Evolutionary conservation across 2,888 invertebrate species (phyloP).

Genomic region (Diarsia rubi): DNA sequence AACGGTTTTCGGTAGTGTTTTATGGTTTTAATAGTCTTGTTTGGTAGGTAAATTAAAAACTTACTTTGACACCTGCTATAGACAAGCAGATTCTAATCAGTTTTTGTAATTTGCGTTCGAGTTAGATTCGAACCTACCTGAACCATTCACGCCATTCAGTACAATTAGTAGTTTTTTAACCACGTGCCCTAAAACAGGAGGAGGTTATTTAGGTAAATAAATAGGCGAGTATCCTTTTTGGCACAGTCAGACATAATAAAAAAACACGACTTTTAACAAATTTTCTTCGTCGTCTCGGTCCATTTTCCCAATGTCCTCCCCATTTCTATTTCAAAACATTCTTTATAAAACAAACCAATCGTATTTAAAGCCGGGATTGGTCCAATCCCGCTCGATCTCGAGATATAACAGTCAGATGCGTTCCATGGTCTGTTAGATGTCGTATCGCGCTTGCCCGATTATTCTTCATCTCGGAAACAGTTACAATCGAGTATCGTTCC

Average conservation of each 20-base stretch:
- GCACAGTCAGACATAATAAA: no score
- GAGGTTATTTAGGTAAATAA: background rate
- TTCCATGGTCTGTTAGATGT: slow-evolving; percentile 78
- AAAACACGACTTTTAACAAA: background rate
- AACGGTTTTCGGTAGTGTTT: slow-evolving; percentile 27
- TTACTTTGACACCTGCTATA: background rate
- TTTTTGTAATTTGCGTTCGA: background rate
- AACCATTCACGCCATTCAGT: background rate
- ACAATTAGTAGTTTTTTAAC: background rate
- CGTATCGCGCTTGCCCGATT: slow-evolving; percentile 84
- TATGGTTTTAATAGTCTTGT: slow-evolving; percentile 14
- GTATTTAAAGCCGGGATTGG: slow-evolving; percentile 3
- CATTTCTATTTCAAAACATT: slow-evolving; percentile 14
- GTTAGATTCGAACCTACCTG: background rate
- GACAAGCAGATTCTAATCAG: background rate
- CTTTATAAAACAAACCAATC: slow-evolving; percentile 5
- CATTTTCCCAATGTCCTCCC: slow-evolving; percentile 22
- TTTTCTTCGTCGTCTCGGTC: background rate
- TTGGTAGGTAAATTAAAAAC: slow-evolving; percentile 3
- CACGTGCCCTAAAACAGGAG: no score
- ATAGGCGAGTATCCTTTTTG: background rate
- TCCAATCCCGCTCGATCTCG: slow-evolving; percentile 38
- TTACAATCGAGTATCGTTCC: slow-evolving; percentile 86
- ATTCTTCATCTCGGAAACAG: slow-evolving; percentile 84
- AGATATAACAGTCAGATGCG: slow-evolving; percentile 65